Evolutionary conservation across 2,113 vertebrate species (phyloP).

Genomic region (Brachyhypopomus occidentalis): DNA sequence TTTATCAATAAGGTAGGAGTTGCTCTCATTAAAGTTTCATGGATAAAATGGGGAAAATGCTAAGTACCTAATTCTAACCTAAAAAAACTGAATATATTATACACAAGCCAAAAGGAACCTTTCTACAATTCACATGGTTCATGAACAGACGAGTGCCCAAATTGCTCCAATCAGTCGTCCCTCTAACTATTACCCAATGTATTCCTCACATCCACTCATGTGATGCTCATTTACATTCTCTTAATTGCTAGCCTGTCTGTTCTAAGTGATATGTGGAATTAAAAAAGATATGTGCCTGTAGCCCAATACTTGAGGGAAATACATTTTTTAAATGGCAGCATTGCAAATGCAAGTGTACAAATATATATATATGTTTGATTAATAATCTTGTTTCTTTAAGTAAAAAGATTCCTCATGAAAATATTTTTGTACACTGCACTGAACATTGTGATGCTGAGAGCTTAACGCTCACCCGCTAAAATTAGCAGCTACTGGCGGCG

Average conservation of each 20-base stretch:
- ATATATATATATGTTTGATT: not conserved
- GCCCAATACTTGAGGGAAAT: not conserved
- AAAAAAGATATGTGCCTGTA: not conserved
- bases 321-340: not conserved
- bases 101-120: constrained; percentile 11
- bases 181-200: constrained; percentile 36
- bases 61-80: constrained; percentile 21
- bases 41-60: constrained; percentile 5
- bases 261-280: constrained; percentile 17
- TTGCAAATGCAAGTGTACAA: no score
- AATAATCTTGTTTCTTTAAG: constrained; percentile 7
- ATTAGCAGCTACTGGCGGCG: constrained; percentile 72
- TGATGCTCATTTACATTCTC: constrained; percentile 22
- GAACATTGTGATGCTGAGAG: constrained; percentile 66
- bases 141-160: constrained; percentile 21
- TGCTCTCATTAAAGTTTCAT: constrained; percentile 17
- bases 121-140: constrained; percentile 10
- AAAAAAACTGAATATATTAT: not conserved
- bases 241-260: constrained; percentile 19
- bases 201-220: constrained; percentile 36
- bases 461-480: constrained; percentile 68
- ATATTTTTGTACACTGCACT: constrained; percentile 53
- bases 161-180: constrained; percentile 30
- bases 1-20: constrained; percentile 28
- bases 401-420: not conserved